Evolutionary conservation across 2,113 vertebrate genomes (phyloP), one percentile per base, ranked within the genome.

Genomic region (Pimephales promelas): DNA sequence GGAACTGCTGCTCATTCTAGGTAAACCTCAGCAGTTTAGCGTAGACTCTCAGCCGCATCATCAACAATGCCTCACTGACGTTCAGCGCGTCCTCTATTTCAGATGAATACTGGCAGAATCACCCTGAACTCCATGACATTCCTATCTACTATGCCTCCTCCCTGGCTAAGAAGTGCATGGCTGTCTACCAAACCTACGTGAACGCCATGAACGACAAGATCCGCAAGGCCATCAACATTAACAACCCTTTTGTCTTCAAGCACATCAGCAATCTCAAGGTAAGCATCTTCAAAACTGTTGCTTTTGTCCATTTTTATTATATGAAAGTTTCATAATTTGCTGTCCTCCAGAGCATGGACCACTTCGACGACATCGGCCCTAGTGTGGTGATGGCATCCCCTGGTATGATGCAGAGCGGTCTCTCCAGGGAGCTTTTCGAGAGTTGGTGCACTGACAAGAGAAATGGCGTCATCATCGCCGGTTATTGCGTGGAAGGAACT

Each of bases 21-120:
- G 98, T 98, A 82, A 26, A 92, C 66, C 43, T 72, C 11, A n/a
- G 78, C 10, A 36, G 64, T 36, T 47, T 20, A 64, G 40, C 9
- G 40, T 40, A 9, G 14, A 49, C 43, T 34, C 3, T 64, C 40
- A 28, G 24, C 34, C 2, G 20, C 9, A 10, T 20, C 34, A 13
- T 47, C n/a, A 52, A 20, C 5, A 16, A 73, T 5, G 16, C 1
- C 14, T 43, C 3, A 43, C 28, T 61, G 2, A 64, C 18, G 16
- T 66, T 68, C 56, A 57, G n/a, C 26, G 43, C 88, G 18, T 84
- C 1, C 68, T 70, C 0, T 74, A 57, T 28, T 87, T 49, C 82
- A 99, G 98, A 99, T 70, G 98, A 99, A 87, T 99, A 99, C 90
- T 99, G 98, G 98, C 97, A 99, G 93, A 99, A 99, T 91, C 98